These are phyloP conservation scores for Caenorhabditis inopinata DNA, from an alignment of 1,140 invertebrate species.

Conservation along the genomic window DNA sequence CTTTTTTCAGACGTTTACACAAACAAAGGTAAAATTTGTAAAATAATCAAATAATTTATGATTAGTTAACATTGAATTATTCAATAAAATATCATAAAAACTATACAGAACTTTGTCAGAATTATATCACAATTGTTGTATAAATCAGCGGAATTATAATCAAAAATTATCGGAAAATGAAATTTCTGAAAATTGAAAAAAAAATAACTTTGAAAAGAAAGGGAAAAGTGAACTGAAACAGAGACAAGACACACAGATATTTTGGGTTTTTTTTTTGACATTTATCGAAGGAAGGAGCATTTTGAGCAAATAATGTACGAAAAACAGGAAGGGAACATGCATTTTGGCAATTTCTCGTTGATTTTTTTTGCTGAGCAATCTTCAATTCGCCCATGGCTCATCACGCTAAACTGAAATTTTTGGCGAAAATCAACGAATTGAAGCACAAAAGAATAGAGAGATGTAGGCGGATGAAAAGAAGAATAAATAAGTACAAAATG, in stretches of 20 bases:
- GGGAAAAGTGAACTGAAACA: background rate
- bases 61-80: background rate
- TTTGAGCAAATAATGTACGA: slow-evolving; percentile 38
- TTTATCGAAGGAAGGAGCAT: background rate
- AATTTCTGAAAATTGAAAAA: background rate
- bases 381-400: too few relatives aligned
- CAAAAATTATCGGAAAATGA: background rate
- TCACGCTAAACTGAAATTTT: background rate
- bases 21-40: slow-evolving; percentile 34
- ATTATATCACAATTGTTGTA: background rate
- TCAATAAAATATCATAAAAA: background rate
- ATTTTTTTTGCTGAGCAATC: background rate
- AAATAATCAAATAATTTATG: slow-evolving; percentile 32
- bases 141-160: background rate
- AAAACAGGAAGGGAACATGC: background rate
- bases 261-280: background rate
- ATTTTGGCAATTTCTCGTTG: background rate
- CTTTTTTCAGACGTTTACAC: background rate
- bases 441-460: background rate
- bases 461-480: background rate
- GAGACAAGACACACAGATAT: background rate
- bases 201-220: too few relatives aligned
- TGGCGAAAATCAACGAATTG: background rate
- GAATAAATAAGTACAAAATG: slow-evolving; percentile 20
- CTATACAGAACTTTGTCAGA: background rate